Conservation (phyloP, 1,140 invertebrate genomes). For the Adoxophyes honmai region DNA sequence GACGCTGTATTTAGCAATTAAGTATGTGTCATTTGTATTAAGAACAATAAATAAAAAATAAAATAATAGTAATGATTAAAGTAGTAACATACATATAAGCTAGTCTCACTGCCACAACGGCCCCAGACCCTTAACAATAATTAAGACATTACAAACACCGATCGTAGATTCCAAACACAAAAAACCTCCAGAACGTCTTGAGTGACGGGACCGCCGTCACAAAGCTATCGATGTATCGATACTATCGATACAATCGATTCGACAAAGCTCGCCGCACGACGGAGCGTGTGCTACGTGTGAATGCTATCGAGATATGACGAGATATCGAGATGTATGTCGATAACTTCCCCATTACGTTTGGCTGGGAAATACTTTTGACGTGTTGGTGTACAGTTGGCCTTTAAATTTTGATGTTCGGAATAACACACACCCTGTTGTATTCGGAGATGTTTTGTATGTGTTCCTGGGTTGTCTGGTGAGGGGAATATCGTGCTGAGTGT, state of each 20-base stretch:
- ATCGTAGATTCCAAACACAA: conserved; percentile 22
- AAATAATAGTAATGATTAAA: no score
- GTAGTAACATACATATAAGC: no score
- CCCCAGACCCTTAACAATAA: conserved; percentile 12
- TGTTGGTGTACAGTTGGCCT: neutral
- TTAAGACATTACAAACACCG: conserved; percentile 15
- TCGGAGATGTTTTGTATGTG: no score
- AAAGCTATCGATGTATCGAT: conserved; percentile 46
- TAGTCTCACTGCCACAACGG: no score
- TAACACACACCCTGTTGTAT: no score
- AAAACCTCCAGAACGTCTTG: conserved; percentile 62
- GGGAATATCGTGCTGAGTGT: no score
- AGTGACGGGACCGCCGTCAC: conserved; percentile 73
- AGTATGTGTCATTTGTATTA: no score
- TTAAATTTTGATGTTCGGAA: no score
- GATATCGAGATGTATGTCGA: conserved; percentile 61
- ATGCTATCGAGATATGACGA: conserved; percentile 58
- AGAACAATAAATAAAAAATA: no score
- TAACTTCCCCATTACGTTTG: conserved; percentile 64
- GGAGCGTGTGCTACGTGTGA: conserved; percentile 74
- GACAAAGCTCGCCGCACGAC: conserved; percentile 67
- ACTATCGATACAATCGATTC: conserved; percentile 52
- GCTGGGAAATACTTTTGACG: conserved; percentile 35
- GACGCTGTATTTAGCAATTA: no score
- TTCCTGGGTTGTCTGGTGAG: no score